These are phyloP conservation scores for Python bivittatus DNA, from an alignment of 2,113 vertebrate genomes.

Conservation along the genomic window DNA sequence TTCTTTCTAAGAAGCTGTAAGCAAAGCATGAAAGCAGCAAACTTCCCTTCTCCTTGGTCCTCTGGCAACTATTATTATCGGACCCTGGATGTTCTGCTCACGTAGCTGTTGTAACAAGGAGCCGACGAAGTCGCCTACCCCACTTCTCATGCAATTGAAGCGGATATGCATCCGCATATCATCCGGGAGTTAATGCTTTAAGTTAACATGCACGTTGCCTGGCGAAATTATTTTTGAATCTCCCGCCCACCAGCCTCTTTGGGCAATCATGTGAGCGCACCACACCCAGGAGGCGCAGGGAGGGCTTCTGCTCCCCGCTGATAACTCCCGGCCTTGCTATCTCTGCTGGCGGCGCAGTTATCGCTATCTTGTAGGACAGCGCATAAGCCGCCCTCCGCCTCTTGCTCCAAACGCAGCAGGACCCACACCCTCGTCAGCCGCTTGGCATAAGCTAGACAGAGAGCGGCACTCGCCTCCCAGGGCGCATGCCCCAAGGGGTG, in stretches of 20 bases:
- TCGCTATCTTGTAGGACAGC: background rate
- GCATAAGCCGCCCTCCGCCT: background rate
- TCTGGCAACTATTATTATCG: background rate
- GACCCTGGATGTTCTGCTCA: background rate
- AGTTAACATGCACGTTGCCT: background rate
- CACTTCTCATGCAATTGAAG: background rate
- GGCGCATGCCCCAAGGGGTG: slow-evolving; percentile 3
- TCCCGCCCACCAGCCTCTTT: too few species aligned
- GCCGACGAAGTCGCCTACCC: background rate
- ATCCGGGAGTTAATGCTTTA: background rate
- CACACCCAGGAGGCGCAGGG: background rate
- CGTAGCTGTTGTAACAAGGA: background rate
- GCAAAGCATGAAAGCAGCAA: background rate
- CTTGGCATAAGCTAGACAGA: background rate
- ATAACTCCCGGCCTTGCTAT: background rate
- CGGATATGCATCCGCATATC: background rate
- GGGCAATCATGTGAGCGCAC: background rate
- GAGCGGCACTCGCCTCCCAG: background rate
- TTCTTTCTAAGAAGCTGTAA: background rate
- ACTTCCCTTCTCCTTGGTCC: background rate
- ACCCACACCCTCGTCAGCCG: background rate
- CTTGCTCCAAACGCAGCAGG: background rate
- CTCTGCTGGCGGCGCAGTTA: too few species aligned
- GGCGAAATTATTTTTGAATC: background rate
- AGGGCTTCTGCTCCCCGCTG: background rate